phyloP scores from a whole-genome alignment of 2,113 vertebrate genomes.

The Amphiprion ocellaris region DNA sequence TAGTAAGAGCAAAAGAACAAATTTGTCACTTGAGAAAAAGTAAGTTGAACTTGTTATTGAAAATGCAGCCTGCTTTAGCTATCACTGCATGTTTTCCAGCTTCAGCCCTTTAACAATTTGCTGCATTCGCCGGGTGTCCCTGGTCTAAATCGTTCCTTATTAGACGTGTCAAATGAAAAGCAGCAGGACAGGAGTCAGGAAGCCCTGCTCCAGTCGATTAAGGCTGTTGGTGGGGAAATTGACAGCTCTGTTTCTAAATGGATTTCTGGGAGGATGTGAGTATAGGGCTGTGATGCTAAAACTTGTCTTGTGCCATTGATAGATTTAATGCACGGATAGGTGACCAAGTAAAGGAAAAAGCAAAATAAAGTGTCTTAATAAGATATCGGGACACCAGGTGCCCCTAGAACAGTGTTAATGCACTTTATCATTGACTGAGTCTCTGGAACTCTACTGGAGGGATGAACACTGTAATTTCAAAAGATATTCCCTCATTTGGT shows the following conservation, averaged over 20 bases:
- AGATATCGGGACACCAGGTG: too few species aligned
- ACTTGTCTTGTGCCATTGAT: neutral
- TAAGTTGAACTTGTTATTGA: neutral
- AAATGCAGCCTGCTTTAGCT: neutral
- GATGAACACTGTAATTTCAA: too few species aligned
- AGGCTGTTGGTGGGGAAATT: conserved; percentile 8
- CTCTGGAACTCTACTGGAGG: too few species aligned
- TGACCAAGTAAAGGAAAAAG: too few species aligned
- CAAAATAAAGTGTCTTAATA: too few species aligned
- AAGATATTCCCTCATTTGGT: too few species aligned
- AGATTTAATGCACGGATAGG: too few species aligned
- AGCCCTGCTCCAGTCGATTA: conserved; percentile 8
- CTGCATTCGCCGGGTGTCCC: conserved; percentile 20
- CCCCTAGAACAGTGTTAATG: too few species aligned
- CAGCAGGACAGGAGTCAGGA: conserved; percentile 13
- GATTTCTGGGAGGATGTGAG: conserved; percentile 22
- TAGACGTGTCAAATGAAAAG: conserved; percentile 34
- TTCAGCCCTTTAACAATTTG: neutral
- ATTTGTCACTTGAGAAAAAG: conserved; percentile 1
- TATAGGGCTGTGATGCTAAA: conserved; percentile 23
- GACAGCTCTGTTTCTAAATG: conserved; percentile 25
- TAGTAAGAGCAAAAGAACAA: neutral
- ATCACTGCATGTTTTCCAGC: neutral
- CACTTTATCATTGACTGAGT: too few species aligned
- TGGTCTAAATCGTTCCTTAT: conserved; percentile 39